Percentiles rank a stretch among this genome's conserved stretches.
These are phyloP conservation scores for Aspidiotus destructor DNA, from an alignment of 2,888 invertebrate species.

Conservation along the genomic window DNA sequence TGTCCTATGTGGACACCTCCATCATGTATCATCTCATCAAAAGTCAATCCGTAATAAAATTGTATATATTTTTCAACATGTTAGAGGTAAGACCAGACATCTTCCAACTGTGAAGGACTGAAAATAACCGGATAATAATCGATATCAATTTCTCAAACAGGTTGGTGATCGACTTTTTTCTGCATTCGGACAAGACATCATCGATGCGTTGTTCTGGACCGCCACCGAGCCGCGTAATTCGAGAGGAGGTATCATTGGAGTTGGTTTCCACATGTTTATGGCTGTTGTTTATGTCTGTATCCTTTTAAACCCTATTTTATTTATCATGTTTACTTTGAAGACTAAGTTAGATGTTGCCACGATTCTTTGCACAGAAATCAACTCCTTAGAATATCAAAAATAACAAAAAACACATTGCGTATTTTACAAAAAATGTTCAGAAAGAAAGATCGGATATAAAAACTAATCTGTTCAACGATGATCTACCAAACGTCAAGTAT, in stretches of 20 bases:
- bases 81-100: slow-evolving; percentile 60
- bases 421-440: too few relatives aligned
- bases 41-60: slow-evolving; percentile 96
- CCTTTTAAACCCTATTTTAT: slow-evolving; percentile 50
- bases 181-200: slow-evolving; percentile 94
- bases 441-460: too few relatives aligned
- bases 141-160: slow-evolving; percentile 32
- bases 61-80: slow-evolving; percentile 99
- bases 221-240: slow-evolving; percentile 87
- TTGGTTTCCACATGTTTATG: slow-evolving; percentile 81
- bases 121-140: neutral
- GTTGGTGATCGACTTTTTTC: slow-evolving; percentile 80
- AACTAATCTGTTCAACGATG: too few relatives aligned
- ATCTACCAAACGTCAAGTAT: too few relatives aligned
- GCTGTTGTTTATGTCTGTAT: slow-evolving; percentile 90
- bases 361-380: too few relatives aligned
- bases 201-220: slow-evolving; percentile 97
- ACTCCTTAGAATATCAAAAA: too few relatives aligned
- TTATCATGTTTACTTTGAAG: neutral
- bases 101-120: too few relatives aligned
- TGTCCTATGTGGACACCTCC: slow-evolving; percentile 91
- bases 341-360: neutral
- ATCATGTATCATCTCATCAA: slow-evolving; percentile 95
- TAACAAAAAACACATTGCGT: too few relatives aligned
- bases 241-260: slow-evolving; percentile 71